A percentile compares a stretch with the other conserved stretches of the same genome.
phyloP scores from a whole-genome alignment of 2,888 invertebrate genomes.

The Alsophila aescularia region DNA sequence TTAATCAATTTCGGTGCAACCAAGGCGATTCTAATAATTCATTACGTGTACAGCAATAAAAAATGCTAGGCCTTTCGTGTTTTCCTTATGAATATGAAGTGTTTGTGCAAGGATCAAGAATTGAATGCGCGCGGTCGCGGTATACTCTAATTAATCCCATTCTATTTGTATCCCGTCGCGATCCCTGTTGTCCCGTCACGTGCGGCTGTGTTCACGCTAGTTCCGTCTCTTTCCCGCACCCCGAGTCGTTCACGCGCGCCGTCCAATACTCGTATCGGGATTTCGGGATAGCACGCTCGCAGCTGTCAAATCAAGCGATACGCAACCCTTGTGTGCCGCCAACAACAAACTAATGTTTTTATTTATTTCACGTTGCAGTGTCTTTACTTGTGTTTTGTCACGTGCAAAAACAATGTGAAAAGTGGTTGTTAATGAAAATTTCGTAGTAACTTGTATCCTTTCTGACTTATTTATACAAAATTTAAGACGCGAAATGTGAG shows the following conservation, averaged over 20 bases:
- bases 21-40: slow-evolving; percentile 42
- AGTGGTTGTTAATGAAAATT: slow-evolving; percentile 83
- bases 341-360: slow-evolving; percentile 49
- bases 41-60: slow-evolving; percentile 53
- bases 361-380: slow-evolving; percentile 71
- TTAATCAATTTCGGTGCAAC: slow-evolving; percentile 29
- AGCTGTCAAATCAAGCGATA: slow-evolving; percentile 82
- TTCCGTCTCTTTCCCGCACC: slow-evolving; percentile 60
- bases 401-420: slow-evolving; percentile 84
- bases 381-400: slow-evolving; percentile 84
- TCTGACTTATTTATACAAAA: slow-evolving; percentile 61
- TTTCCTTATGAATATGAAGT: slow-evolving; percentile 17
- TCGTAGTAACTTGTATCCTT: slow-evolving; percentile 82
- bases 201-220: slow-evolving; percentile 65
- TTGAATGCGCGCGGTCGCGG: slow-evolving; percentile 52
- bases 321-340: slow-evolving; percentile 44
- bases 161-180: slow-evolving; percentile 75
- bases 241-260: slow-evolving; percentile 72
- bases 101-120: slow-evolving; percentile 50
- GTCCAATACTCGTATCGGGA: slow-evolving; percentile 77
- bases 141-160: slow-evolving; percentile 71
- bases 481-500: slow-evolving; percentile 76
- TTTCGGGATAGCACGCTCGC: slow-evolving; percentile 78
- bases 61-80: slow-evolving; percentile 31
- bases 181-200: slow-evolving; percentile 63